Percentiles rank a stretch among this genome's conserved stretches.
These are phyloP conservation scores for Paedocypris sp. DNA, from an alignment of 2,113 vertebrate species.

Conservation along the genomic window DNA sequence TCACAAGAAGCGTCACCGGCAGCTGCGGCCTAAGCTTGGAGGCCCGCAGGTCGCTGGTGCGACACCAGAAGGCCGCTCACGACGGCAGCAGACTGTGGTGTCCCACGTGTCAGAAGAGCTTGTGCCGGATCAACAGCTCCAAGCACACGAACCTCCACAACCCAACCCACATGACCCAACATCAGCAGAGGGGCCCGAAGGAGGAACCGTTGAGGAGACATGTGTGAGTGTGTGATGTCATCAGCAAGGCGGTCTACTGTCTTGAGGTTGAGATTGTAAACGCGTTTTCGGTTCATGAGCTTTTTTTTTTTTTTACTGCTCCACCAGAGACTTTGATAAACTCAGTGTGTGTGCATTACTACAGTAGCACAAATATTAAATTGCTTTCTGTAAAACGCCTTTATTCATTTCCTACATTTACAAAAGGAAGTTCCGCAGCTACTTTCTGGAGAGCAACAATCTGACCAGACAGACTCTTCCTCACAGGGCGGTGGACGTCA, in stretches of 20 bases:
- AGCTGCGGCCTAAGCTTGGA: background rate
- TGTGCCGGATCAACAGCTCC: slow-evolving; percentile 28
- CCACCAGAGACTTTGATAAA: too few species aligned
- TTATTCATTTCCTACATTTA: slow-evolving; percentile 22
- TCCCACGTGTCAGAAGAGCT: slow-evolving; percentile 31
- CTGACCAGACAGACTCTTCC: slow-evolving; percentile 5
- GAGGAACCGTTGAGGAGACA: too few species aligned
- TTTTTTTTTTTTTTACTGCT: too few species aligned
- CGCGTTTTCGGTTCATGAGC: too few species aligned
- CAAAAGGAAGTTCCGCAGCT: slow-evolving; percentile 26
- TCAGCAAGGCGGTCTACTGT: too few species aligned
- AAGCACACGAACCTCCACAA: slow-evolving; percentile 38
- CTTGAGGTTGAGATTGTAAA: too few species aligned
- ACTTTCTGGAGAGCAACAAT: slow-evolving; percentile 14
- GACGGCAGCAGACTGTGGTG: slow-evolving; percentile 35
- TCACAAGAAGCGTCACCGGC: slow-evolving; percentile 15
- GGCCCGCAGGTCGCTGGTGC: slow-evolving; percentile 19
- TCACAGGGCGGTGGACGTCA: slow-evolving; percentile 83
- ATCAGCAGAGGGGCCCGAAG: too few species aligned
- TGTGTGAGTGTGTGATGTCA: too few species aligned
- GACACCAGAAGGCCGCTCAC: slow-evolving; percentile 39
- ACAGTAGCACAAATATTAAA: background rate
- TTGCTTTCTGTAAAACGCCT: slow-evolving; percentile 6
- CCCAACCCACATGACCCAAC: too few species aligned
- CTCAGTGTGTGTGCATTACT: background rate